Evolutionary conservation across 1,140 invertebrate species (phyloP).

Genomic region (Polypedilum vanderplanki): DNA sequence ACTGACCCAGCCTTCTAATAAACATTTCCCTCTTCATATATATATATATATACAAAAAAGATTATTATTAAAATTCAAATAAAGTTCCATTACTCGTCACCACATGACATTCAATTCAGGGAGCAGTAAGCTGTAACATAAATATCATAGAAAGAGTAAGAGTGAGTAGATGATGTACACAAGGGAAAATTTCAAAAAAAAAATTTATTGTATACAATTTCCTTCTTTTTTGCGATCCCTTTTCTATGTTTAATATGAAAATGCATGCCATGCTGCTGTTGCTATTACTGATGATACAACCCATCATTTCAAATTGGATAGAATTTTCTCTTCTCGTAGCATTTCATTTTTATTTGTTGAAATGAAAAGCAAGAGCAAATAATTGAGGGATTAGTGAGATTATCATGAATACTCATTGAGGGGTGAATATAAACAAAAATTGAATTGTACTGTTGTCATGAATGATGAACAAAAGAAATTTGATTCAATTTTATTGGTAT

Average conservation of each 20-base stretch:
- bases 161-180: background rate
- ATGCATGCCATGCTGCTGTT: too few species aligned
- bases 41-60: background rate
- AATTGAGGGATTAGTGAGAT: slow-evolving; percentile 27
- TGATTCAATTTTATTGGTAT: too few species aligned
- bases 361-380: slow-evolving; percentile 21
- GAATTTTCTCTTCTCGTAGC: background rate
- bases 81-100: slow-evolving; percentile 23
- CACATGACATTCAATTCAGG: slow-evolving; percentile 9
- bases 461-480: too few species aligned
- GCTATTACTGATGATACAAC: too few species aligned
- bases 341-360: background rate
- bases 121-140: too few species aligned
- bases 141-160: too few species aligned
- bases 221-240: background rate
- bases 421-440: too few species aligned
- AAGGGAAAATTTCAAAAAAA: background rate
- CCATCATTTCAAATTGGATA: background rate
- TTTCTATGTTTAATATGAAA: background rate
- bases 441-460: too few species aligned
- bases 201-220: slow-evolving; percentile 12
- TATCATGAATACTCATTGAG: background rate
- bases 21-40: background rate
- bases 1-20: background rate
- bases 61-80: slow-evolving; percentile 15